These are phyloP conservation scores for Clanis bilineata DNA, from an alignment of 2,888 invertebrate genomes.

Conservation along the genomic window DNA sequence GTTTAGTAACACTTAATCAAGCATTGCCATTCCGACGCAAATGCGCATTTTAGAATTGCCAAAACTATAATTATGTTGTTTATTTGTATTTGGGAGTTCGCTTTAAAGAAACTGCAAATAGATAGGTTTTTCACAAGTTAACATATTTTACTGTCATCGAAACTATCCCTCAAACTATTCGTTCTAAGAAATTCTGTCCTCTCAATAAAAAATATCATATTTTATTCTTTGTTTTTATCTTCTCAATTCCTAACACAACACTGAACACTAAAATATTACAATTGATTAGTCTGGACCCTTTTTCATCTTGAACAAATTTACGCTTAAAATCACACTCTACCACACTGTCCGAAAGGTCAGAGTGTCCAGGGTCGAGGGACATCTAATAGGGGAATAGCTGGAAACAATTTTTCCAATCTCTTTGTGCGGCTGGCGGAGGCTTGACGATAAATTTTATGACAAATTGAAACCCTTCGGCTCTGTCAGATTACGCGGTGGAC, in stretches of 20 bases:
- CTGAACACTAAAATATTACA: background rate
- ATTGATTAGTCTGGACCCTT: constrained; percentile 4
- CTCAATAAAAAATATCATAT: background rate
- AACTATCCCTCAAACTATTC: too few relatives aligned
- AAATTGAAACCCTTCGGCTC: constrained; percentile 55
- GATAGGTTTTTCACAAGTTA: too few relatives aligned
- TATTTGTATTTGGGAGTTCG: background rate
- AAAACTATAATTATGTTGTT: background rate
- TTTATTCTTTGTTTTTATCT: background rate
- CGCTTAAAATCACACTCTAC: constrained; percentile 14
- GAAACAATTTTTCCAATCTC: constrained; percentile 61
- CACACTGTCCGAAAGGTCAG: constrained; percentile 31
- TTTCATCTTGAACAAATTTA: constrained; percentile 13
- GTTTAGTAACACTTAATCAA: background rate
- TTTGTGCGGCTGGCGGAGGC: constrained; percentile 48
- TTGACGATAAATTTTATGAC: constrained; percentile 60
- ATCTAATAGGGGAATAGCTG: constrained; percentile 53
- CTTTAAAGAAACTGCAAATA: background rate
- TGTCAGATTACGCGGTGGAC: constrained; percentile 37
- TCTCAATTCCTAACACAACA: background rate
- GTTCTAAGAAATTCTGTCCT: background rate
- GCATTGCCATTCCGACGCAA: background rate
- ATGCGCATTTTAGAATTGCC: background rate
- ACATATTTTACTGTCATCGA: too few relatives aligned
- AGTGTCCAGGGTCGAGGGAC: constrained; percentile 38